A percentile compares a stretch with the other conserved stretches of the same genome.
phyloP scores from a whole-genome alignment of 2,888 invertebrate genomes.

The Lepidochrysops patricia region DNA sequence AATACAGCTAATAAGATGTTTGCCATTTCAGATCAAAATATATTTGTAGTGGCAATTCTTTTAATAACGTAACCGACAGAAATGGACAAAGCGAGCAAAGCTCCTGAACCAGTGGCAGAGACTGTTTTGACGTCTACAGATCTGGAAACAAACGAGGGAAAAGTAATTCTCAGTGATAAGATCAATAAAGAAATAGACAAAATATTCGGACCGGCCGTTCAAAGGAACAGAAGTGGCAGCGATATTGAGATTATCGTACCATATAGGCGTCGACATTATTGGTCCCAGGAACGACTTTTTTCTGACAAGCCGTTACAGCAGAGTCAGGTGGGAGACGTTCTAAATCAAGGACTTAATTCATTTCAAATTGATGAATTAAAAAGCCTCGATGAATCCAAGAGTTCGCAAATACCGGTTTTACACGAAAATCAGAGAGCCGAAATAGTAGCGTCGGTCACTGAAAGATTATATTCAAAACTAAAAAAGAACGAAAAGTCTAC shows the following conservation, averaged over 20 bases:
- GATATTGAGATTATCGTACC: constrained; percentile 57
- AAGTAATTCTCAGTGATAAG: constrained; percentile 42
- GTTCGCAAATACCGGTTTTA: constrained; percentile 43
- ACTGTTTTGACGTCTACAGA: constrained; percentile 30
- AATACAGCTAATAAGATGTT: neutral
- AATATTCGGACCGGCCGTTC: constrained; percentile 52
- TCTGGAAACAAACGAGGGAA: constrained; percentile 31
- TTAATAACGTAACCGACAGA: neutral
- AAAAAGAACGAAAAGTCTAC: constrained; percentile 70
- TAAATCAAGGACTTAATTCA: constrained; percentile 36
- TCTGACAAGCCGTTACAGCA: constrained; percentile 34
- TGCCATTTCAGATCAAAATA: neutral
- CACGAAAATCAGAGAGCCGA: constrained; percentile 75
- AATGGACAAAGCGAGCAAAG: constrained; percentile 25
- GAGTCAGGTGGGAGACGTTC: constrained; percentile 26
- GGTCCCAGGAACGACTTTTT: constrained; percentile 61
- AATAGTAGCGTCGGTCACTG: constrained; percentile 82
- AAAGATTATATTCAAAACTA: constrained; percentile 75
- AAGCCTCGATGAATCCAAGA: constrained; percentile 32
- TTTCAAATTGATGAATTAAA: constrained; percentile 31
- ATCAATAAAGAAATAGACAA: constrained; percentile 60
- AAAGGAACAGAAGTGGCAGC: constrained; percentile 59
- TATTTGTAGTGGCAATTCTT: neutral
- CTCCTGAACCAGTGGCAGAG: constrained; percentile 42
- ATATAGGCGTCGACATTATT: constrained; percentile 55